phyloP scores from a whole-genome alignment of 2,888 invertebrate genomes.

The Crocallis elinguaria region DNA sequence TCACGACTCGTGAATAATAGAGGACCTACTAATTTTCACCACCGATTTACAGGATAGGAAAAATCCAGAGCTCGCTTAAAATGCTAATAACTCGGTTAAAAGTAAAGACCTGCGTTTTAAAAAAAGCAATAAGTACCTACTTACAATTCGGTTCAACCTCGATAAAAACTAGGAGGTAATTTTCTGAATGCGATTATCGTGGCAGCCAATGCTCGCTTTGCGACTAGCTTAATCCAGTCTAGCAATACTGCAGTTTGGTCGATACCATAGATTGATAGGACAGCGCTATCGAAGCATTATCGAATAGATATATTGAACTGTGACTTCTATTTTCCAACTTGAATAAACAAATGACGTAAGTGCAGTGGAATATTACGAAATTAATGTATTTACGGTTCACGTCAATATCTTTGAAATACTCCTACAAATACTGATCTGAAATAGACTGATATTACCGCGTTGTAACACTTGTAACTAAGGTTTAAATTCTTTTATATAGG shows the following conservation, averaged over 20 bases:
- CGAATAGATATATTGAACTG: constrained; percentile 22
- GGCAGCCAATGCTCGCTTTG: constrained; percentile 59
- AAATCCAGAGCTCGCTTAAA: too few species aligned
- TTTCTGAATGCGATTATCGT: constrained; percentile 61
- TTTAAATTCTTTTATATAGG: too few species aligned
- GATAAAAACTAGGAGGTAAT: constrained; percentile 32
- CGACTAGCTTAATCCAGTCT: constrained; percentile 60
- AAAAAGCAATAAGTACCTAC: constrained; percentile 7
- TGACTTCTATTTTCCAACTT: constrained; percentile 18
- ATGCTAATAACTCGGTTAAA: background rate
- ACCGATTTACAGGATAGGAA: too few species aligned
- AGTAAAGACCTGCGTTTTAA: background rate
- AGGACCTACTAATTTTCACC: too few species aligned
- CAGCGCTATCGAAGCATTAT: constrained; percentile 17
- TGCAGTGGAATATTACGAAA: background rate
- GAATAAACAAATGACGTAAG: constrained; percentile 5
- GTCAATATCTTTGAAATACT: background rate
- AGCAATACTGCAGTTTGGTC: constrained; percentile 65
- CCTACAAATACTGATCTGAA: too few species aligned
- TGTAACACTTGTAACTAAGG: too few species aligned
- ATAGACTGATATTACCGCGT: too few species aligned
- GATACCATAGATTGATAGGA: constrained; percentile 45
- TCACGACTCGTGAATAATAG: too few species aligned
- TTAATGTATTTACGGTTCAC: background rate
- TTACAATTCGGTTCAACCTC: constrained; percentile 24